These are phyloP conservation scores for Cataglyphis livida DNA, from an alignment of 2,888 invertebrate species.

Conservation along the genomic window DNA sequence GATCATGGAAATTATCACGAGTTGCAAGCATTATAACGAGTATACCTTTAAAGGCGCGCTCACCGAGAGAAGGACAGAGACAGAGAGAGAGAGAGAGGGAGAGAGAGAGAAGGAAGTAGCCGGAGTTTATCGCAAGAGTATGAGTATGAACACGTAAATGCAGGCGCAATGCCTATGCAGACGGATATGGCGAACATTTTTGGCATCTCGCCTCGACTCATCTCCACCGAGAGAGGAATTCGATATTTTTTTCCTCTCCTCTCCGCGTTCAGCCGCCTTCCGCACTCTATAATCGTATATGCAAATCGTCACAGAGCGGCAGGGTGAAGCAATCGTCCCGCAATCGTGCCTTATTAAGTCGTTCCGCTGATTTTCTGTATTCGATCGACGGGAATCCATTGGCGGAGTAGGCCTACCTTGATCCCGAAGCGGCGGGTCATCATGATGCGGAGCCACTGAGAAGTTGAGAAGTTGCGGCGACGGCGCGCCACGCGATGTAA, in stretches of 20 bases:
- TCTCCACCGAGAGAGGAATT: constrained; percentile 75
- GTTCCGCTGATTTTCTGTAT: constrained; percentile 83
- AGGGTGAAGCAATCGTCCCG: constrained; percentile 83
- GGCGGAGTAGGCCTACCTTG: constrained; percentile 79
- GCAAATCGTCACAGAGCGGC: constrained; percentile 83
- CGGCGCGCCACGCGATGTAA: constrained; percentile 8
- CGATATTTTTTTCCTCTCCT: constrained; percentile 73
- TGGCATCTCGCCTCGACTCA: constrained; percentile 78
- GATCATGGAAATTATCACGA: constrained; percentile 48
- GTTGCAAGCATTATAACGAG: constrained; percentile 31
- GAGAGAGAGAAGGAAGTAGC: constrained; percentile 1
- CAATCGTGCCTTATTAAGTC: constrained; percentile 85
- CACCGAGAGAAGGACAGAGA: not conserved
- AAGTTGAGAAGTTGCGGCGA: constrained; percentile 20
- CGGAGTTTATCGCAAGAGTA: constrained; percentile 51
- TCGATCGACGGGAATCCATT: constrained; percentile 79
- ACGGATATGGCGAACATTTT: constrained; percentile 77
- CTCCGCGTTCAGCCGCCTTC: constrained; percentile 61
- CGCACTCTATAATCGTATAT: constrained; percentile 85
- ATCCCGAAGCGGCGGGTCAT: constrained; percentile 76
- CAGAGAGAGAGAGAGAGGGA: not conserved
- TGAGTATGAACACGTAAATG: constrained; percentile 59
- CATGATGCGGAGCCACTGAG: constrained; percentile 66
- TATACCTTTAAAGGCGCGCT: constrained; percentile 30
- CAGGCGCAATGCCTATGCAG: constrained; percentile 63